Evolutionary conservation across 2,888 invertebrate species (phyloP), one percentile per base, ranked within the genome.

Genomic region (Macaria liturata): DNA sequence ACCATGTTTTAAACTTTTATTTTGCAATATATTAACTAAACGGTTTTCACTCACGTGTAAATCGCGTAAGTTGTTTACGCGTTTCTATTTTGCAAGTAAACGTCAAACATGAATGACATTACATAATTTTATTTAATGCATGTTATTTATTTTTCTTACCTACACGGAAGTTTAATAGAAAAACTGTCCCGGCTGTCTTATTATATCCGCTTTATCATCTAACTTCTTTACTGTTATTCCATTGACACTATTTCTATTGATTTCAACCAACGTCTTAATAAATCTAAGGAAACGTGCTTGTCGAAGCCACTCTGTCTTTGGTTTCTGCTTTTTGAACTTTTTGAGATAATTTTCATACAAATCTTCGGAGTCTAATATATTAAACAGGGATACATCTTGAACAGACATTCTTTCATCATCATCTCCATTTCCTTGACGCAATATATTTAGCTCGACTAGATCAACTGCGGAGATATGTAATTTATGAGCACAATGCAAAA

Each of bases 251-350:
- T 74, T 67, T 59, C 67, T 72, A 60, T 87, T 87, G 3, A 74
- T 62, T 42, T 84, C 80, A 0, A 74, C 74, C 1, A 86, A 59
- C 0, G 80, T 79, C 71, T 85, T 86, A 0, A 85, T 61, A 62
- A 88, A 88, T 61, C 80, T 79, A 44, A 78, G 80, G 63, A 74
- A 85, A 45, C 73, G 74, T 4, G 72, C 53, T 3, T 56, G 57
- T 0, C 66, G 63, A 0, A 76, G 65, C 3, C 43, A 40, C 45
- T 71, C 65, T 30, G 69, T 76, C 0, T 70, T 73, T 3, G 61
- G 50, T 9, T 72, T 74, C 5, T 61, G 63, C 49, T 76, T 77
- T 1, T 69, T 62, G 52, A 65, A 75, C 40, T 69, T 66, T 8
- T 59, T 46, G 31, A 66, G 46, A 50, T 74, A 86, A 4, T 68